phyloP scores from a whole-genome alignment of 2,113 vertebrate genomes.

The Grantiella picta region DNA sequence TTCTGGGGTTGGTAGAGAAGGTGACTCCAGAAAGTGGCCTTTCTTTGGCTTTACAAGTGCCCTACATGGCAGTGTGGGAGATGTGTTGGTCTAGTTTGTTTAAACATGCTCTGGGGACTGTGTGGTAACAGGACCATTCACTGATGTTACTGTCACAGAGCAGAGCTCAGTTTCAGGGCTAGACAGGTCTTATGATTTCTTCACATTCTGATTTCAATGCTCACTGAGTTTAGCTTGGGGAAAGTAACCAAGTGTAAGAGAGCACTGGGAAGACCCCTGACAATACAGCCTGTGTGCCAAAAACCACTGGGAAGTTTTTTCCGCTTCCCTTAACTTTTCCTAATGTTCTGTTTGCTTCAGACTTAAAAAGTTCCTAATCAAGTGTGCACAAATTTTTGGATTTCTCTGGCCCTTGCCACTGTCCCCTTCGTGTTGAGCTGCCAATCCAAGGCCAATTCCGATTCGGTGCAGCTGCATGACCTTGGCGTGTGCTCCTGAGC shows the following conservation, averaged over 20 bases:
- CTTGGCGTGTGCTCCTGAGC: neutral
- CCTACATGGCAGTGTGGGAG: neutral
- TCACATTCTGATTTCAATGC: neutral
- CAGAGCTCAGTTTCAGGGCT: neutral
- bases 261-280: neutral
- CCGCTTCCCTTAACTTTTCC: neutral
- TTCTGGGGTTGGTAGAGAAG: neutral
- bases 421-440: neutral
- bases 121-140: neutral
- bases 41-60: neutral
- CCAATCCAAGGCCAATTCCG: accelerated
- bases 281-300: neutral
- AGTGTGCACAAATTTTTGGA: neutral
- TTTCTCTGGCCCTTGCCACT: neutral
- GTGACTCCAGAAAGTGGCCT: neutral
- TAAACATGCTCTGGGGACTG: neutral
- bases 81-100: neutral
- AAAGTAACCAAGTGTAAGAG: neutral
- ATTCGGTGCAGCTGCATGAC: neutral
- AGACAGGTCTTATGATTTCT: neutral
- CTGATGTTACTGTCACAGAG: neutral
- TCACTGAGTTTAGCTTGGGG: accelerated
- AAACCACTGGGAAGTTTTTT: neutral
- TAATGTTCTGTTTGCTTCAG: neutral
- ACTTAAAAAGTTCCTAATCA: neutral